Conservation (phyloP, 2,797 vertebrate genomes). For the Chiloscyllium punctatum region DNA sequence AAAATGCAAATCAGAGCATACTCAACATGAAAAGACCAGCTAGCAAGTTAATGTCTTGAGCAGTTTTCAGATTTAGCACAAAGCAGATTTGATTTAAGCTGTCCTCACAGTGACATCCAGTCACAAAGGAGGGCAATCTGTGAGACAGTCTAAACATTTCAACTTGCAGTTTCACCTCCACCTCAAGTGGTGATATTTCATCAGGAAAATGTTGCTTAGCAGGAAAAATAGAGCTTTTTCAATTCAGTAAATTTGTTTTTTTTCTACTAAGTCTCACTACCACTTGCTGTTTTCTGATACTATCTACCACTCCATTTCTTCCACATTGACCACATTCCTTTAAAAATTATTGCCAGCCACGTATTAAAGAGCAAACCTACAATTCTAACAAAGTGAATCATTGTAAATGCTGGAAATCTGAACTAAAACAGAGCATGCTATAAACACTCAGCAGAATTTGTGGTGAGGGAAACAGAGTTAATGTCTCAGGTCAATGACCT, state of each 20-base stretch:
- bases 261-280: background rate
- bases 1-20: slow-evolving; percentile 12
- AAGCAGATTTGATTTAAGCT: slow-evolving; percentile 2
- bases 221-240: background rate
- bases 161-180: background rate
- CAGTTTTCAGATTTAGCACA: background rate
- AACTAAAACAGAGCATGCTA: background rate
- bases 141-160: background rate
- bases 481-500: background rate
- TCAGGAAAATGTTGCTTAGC: background rate
- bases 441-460: background rate
- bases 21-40: background rate
- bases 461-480: background rate
- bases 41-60: slow-evolving; percentile 24
- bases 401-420: background rate
- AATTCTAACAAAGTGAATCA: background rate
- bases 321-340: background rate
- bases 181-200: background rate
- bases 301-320: background rate
- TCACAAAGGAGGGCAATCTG: background rate
- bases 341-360: background rate
- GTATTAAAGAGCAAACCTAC: background rate
- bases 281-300: background rate
- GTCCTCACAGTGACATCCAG: background rate
- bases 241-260: background rate